Base-by-base conservation (phyloP, 2,888 invertebrate genomes). In the Abscondita cerata region DNA sequence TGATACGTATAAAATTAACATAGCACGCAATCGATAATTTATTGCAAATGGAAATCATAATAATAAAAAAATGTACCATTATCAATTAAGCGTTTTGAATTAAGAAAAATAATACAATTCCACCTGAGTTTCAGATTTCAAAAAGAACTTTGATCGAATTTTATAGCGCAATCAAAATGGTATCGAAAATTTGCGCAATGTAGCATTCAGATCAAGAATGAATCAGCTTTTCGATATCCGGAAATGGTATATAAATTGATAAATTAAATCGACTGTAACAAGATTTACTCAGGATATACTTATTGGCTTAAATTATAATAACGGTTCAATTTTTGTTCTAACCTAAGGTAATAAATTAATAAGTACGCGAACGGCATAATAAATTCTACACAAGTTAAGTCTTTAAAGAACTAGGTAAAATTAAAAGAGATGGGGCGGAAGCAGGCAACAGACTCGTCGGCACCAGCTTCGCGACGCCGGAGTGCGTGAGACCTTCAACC, bases 401-500 rank as follows among this genome's bases (percentile, higher is more conserved):
- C 6, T 16, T 41, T 33, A 18, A 6, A 34, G 16, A 18, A 51
- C 13, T 56, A 56, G 47, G 56, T 50, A 50, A 56, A 48, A 15
- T 18, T 52, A 13, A n/a, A 11, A 40, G 12, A 52, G 19, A 13
- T 52, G 61, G 62, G 65, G 63, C 57, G 54, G 62, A 53, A 64
- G 67, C 58, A 65, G 64, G 63, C 38, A 38, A 59, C 61, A 70
- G 70, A 70, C 70, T 63, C 68, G 69, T 63, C 70, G 70, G 67
- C 70, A 68, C 69, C 70, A 64, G 64, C 63, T 65, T 60, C 65
- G 63, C 68, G 69, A 67, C 70, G 70, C 66, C 68, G 66, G 62
- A 63, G 67, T 66, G 67, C 68, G 68, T 70, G 68, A 66, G 68
- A 62, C 61, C 64, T 52, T 60, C 62, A 62, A 44, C 64, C 59